Evolutionary conservation across 2,113 vertebrate species (phyloP).

Genomic region (Barnardius zonarius): DNA sequence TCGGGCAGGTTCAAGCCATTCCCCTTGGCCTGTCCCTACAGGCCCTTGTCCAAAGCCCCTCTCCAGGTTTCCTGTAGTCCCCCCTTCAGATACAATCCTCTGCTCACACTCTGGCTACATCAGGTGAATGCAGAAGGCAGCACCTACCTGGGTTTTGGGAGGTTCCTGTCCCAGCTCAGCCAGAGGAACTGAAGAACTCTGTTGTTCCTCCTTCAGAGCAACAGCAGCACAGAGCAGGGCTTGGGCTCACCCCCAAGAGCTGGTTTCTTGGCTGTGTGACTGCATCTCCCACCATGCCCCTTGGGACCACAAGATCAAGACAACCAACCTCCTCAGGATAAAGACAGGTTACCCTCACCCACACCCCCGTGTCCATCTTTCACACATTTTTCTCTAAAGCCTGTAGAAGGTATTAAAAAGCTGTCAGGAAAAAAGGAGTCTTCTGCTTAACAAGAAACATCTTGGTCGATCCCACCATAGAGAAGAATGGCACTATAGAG

Average conservation of each 20-base stretch:
- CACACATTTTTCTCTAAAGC: neutral
- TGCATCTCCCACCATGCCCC: neutral
- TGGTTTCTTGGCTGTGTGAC: neutral
- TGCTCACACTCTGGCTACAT: neutral
- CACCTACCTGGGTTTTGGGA: neutral
- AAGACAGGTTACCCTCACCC: neutral
- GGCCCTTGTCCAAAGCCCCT: too few relatives aligned
- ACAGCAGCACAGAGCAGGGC: neutral
- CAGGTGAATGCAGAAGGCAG: neutral
- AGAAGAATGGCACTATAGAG: rapidly evolving
- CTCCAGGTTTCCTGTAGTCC: neutral
- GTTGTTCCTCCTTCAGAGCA: neutral
- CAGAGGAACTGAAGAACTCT: neutral
- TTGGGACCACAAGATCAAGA: neutral
- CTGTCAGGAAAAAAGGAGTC: neutral
- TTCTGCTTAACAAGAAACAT: neutral
- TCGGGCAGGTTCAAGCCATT: neutral
- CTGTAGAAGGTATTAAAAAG: neutral
- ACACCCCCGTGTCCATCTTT: neutral
- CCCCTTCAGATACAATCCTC: neutral
- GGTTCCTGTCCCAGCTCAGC: neutral
- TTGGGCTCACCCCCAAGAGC: neutral
- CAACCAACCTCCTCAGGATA: neutral
- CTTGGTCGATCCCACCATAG: neutral
- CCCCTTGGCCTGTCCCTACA: neutral